These are phyloP conservation scores for Silurus meridionalis DNA, from an alignment of 2,113 vertebrate genomes.

Conservation along the genomic window DNA sequence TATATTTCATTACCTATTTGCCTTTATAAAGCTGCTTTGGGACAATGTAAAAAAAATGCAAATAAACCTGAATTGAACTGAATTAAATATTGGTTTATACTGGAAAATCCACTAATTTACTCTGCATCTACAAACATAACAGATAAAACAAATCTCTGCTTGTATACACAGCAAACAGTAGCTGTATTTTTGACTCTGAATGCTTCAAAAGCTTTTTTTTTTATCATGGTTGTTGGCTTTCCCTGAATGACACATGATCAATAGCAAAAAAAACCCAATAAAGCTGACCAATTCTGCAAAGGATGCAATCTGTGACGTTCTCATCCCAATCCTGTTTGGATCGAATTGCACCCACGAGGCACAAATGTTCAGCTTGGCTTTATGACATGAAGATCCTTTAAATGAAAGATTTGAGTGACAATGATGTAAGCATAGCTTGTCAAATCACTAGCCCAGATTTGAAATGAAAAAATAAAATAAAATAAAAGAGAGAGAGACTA, in stretches of 20 bases:
- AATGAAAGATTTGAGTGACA: conserved; percentile 16
- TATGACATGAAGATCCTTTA: conserved; percentile 14
- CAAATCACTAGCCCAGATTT: conserved; percentile 45
- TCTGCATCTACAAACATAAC: background rate
- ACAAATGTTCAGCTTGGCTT: conserved; percentile 36
- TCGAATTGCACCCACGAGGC: conserved; percentile 30
- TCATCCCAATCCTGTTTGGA: conserved; percentile 43
- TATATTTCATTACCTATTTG: no score
- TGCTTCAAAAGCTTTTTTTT: background rate
- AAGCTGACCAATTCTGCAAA: conserved; percentile 34
- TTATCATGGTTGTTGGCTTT: background rate
- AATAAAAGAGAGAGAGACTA: background rate
- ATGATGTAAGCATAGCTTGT: conserved; percentile 7
- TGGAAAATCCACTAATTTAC: background rate
- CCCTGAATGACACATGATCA: background rate
- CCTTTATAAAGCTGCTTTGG: no score
- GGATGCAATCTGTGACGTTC: conserved; percentile 44
- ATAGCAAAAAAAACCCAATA: background rate
- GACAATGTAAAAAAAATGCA: no score
- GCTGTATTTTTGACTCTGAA: background rate
- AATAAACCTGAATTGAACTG: no score
- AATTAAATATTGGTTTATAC: no score
- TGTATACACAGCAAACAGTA: background rate
- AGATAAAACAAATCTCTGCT: background rate
- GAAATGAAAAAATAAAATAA: conserved; percentile 4